A percentile compares a stretch with the other conserved stretches of the same genome.
These are phyloP conservation scores for Halichoerus grypus DNA, from an alignment of 2,113 vertebrate species.

Conservation along the genomic window DNA sequence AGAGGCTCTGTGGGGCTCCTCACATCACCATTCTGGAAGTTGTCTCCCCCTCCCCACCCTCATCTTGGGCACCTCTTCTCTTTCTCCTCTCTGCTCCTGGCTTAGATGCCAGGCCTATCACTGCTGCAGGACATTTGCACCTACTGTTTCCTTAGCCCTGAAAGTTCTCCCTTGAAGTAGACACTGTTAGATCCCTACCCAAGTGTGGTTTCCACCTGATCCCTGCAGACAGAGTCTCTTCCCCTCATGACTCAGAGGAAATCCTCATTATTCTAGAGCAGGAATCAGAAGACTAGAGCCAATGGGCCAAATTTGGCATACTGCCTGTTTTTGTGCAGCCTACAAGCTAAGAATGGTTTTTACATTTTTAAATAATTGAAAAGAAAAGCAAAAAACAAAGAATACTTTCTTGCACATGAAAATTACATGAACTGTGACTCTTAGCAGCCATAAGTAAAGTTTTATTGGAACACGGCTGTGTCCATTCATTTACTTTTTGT, in stretches of 20 bases:
- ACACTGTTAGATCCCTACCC: background rate
- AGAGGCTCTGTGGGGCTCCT: background rate
- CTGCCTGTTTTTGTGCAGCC: background rate
- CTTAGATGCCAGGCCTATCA: background rate
- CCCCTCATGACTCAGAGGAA: background rate
- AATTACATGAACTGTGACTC: background rate
- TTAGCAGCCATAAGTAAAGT: background rate
- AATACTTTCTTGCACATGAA: background rate
- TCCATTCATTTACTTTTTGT: background rate
- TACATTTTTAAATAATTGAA: background rate
- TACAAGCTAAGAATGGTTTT: background rate
- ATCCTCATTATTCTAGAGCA: background rate
- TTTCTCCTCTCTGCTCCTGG: background rate
- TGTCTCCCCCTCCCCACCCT: no score
- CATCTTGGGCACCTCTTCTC: no score
- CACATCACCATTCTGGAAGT: background rate
- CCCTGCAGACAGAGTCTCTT: background rate
- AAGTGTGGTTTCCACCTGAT: background rate
- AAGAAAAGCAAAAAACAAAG: background rate
- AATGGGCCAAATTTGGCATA: background rate
- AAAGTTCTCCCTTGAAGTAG: background rate
- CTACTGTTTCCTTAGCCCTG: background rate
- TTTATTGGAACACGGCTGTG: background rate
- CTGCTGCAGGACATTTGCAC: background rate
- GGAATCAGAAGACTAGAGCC: background rate